Evolutionary conservation across 2,888 invertebrate genomes (phyloP), one percentile per base, ranked within the genome.

Genomic region (Diloba caeruleocephala): DNA sequence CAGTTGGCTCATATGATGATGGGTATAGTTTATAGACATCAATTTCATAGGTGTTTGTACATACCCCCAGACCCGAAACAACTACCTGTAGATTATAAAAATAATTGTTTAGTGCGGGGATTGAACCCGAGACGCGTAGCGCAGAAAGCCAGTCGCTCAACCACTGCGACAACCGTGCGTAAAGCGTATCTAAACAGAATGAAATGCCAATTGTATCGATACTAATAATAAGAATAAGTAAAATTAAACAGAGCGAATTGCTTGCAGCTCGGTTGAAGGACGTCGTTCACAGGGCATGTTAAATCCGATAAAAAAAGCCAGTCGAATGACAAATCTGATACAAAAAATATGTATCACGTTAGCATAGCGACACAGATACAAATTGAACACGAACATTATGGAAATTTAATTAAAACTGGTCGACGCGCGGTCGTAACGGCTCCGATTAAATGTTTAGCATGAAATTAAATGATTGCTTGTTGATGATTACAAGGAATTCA

Each of bases 321-420:
- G 63, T 51, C 34, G 25, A 21, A 36, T 55, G 61, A 61, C 55
- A 44, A 52, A 49, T 37, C 13, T 25, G 5, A 19, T 9, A 14
- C 46, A 63, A 57, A 56, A 56, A 57, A 29, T 28, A 23, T 37
- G 8, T 38, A 39, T 43, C 57, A 43, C 45, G 57, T 37, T 48
- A 38, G 19, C 9, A 8, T 9, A 1, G 38, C 33, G 33, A 34
- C 32, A 41, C 31, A 28, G 41, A 26, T 29, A 56, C 50, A 12
- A 55, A 62, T 63, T 43, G 39, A 56, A 37, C 41, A 31, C 41
- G 26, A 28, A 36, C 29, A 32, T 43, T 62, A 63, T 57, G 25
- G 31, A 51, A 39, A 56, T 43, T 8, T 1, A 46, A 31, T 54
- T 41, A 42, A 14, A 21, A 57, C 31, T 36, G 15, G 21, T 33